phyloP scores from a whole-genome alignment of 2,113 vertebrate species.

The Neolamprologus variostigma region DNA sequence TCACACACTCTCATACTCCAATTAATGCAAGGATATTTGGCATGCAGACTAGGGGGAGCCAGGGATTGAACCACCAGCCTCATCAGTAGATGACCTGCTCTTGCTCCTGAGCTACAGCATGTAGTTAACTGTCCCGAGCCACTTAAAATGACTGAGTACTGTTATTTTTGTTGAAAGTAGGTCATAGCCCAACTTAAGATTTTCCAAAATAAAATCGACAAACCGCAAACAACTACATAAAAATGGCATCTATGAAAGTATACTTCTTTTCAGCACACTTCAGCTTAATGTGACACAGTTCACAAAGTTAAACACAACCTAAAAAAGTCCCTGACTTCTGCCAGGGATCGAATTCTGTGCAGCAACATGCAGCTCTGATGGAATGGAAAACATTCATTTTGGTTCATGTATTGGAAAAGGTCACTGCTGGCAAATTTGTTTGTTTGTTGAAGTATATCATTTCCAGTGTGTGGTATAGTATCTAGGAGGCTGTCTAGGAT shows the following conservation, averaged over 20 bases:
- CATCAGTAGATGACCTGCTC: background rate
- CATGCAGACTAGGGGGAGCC: background rate
- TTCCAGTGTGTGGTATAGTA: background rate
- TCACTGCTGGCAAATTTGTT: background rate
- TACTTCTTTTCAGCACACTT: background rate
- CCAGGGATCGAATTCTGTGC: background rate
- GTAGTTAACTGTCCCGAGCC: background rate
- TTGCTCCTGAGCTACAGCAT: background rate
- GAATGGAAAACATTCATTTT: background rate
- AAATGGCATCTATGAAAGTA: background rate
- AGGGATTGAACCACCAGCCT: background rate
- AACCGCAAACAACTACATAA: background rate
- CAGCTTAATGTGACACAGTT: background rate
- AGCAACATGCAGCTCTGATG: background rate
- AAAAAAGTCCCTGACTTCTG: background rate
- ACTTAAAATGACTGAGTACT: background rate
- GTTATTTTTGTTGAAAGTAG: background rate
- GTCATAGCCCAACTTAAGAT: background rate
- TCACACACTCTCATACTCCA: background rate
- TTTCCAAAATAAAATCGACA: background rate
- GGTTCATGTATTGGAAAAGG: background rate
- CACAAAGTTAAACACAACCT: background rate
- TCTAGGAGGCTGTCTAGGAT: background rate
- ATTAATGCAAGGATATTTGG: background rate
- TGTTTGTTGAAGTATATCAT: background rate